Conservation (phyloP, 2,113 vertebrate species). For the Indri indri region DNA sequence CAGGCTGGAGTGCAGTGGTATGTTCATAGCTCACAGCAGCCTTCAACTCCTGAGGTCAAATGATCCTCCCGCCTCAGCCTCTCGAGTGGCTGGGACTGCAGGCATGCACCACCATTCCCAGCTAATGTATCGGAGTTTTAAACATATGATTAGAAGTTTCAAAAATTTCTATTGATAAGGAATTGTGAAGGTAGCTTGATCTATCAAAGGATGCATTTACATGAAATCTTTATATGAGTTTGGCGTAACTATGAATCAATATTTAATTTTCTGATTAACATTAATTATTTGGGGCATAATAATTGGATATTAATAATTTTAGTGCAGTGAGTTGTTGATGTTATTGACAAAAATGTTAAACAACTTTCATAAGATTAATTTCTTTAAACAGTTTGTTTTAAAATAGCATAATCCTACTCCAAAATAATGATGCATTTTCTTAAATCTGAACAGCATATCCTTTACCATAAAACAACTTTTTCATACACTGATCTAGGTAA, state of each 20-base stretch:
- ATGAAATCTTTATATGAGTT: neutral
- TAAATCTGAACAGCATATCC: neutral
- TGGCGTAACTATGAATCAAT: neutral
- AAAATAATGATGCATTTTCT: conserved; percentile 2
- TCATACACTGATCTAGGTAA: conserved; percentile 6
- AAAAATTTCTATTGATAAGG: neutral
- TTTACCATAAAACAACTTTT: neutral
- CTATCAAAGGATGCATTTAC: neutral
- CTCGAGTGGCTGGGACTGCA: no score
- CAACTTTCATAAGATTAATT: neutral
- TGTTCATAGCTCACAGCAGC: no score
- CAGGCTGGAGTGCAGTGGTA: no score
- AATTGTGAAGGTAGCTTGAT: neutral
- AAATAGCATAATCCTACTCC: neutral
- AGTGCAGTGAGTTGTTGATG: neutral
- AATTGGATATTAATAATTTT: neutral
- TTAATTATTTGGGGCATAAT: neutral
- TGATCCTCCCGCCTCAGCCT: no score
- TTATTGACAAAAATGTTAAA: neutral
- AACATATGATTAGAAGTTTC: neutral
- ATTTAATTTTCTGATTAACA: neutral
- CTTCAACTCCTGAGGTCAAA: no score
- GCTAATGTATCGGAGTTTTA: neutral
- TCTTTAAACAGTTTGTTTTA: conserved; percentile 8
- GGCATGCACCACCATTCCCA: no score